Evolutionary conservation across 2,797 vertebrate genomes (phyloP).

Genomic region (Diceros bicornis): DNA sequence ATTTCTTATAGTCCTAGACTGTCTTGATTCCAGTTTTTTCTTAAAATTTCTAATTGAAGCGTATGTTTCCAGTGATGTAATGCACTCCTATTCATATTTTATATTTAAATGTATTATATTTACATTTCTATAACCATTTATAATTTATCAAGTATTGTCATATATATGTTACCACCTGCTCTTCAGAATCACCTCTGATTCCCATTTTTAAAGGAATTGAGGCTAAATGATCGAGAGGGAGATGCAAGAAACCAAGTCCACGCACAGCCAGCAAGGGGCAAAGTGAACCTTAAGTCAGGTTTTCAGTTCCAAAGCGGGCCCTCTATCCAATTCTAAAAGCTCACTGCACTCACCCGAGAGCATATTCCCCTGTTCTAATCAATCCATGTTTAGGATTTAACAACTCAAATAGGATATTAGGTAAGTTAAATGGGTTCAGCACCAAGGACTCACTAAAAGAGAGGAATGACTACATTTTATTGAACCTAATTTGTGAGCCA

Average conservation of each 20-base stretch:
- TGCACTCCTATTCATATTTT: background rate
- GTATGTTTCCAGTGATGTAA: background rate
- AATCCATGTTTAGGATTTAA: conserved; percentile 62
- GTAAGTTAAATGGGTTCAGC: conserved; percentile 58
- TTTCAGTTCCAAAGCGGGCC: background rate
- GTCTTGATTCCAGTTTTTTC: background rate
- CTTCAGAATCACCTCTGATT: background rate
- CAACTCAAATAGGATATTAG: conserved; percentile 59
- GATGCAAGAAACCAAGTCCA: background rate
- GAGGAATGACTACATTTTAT: conserved; percentile 64
- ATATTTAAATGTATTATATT: background rate
- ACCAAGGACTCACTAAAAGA: conserved; percentile 34
- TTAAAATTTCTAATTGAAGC: background rate
- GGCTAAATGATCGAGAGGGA: background rate
- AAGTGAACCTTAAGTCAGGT: background rate
- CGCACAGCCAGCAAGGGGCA: background rate
- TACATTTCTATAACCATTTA: background rate
- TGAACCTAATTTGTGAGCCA: conserved; percentile 70
- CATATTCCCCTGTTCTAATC: conserved; percentile 21
- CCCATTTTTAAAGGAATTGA: background rate
- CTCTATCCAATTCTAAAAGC: background rate
- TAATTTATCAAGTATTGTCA: background rate
- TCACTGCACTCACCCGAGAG: background rate
- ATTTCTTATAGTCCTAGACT: background rate
- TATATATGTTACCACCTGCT: background rate